Percentiles rank a stretch among this genome's conserved stretches.
These are phyloP conservation scores for Mactromeris polynyma DNA, from an alignment of 2,888 invertebrate species.

Conservation along the genomic window DNA sequence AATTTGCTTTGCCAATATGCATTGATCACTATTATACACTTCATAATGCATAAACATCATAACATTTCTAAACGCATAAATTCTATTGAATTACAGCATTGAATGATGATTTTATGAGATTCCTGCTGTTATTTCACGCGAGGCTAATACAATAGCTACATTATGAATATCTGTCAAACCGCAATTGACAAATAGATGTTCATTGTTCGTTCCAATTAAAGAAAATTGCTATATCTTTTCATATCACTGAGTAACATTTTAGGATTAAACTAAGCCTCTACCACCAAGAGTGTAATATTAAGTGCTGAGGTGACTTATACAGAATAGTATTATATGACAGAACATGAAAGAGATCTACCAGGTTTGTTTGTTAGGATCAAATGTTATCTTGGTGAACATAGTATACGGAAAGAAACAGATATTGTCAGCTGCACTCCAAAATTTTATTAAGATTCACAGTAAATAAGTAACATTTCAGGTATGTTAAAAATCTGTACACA, in stretches of 20 bases:
- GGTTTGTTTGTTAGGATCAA: not conserved
- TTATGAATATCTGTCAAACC: not conserved
- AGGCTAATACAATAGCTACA: not conserved
- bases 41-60: not conserved
- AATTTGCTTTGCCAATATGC: not conserved
- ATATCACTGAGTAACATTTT: not conserved
- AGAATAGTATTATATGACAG: not conserved
- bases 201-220: not conserved
- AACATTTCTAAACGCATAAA: not conserved
- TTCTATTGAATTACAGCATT: not conserved
- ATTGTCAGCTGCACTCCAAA: too few relatives aligned
- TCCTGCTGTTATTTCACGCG: not conserved
- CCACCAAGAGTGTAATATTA: not conserved
- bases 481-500: too few relatives aligned
- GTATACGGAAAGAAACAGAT: not conserved
- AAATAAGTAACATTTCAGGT: too few relatives aligned
- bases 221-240: not conserved
- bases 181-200: not conserved
- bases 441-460: too few relatives aligned
- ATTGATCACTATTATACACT: not conserved
- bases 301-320: not conserved
- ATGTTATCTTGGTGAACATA: not conserved
- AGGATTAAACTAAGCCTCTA: not conserved
- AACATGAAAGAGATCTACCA: not conserved
- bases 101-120: constrained; percentile 15